These are phyloP conservation scores for Cervus canadensis DNA, from an alignment of 2,113 vertebrate genomes.

Conservation along the genomic window DNA sequence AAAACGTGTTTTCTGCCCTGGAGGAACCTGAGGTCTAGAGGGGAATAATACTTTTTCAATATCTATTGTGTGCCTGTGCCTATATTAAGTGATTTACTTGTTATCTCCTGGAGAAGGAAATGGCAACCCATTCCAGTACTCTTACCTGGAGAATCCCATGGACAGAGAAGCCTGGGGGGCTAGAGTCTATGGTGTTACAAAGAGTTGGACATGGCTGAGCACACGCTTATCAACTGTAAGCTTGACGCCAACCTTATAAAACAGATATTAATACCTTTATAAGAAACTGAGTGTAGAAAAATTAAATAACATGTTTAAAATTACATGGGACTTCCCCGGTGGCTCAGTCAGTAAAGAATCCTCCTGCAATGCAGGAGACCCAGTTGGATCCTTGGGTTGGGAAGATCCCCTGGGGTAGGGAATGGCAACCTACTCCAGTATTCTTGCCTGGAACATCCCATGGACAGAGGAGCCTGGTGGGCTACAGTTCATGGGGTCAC, in stretches of 20 bases:
- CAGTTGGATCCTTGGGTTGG: not conserved
- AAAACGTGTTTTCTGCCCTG: not conserved
- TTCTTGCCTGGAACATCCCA: not conserved
- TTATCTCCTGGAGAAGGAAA: not conserved
- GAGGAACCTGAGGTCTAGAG: not conserved
- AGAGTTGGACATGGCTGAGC: not conserved
- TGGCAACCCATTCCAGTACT: not conserved
- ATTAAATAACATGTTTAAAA: not conserved
- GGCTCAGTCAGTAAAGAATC: not conserved
- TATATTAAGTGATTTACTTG: not conserved
- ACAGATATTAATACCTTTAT: not conserved
- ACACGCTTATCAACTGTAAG: not conserved
- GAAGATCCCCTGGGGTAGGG: not conserved
- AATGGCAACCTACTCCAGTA: not conserved
- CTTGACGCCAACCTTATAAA: not conserved
- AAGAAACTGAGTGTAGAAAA: not conserved
- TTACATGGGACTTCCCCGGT: accelerated
- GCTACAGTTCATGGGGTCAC: not conserved
- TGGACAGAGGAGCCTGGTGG: not conserved
- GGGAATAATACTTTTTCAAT: not conserved
- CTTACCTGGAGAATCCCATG: not conserved
- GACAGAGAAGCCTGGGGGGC: not conserved
- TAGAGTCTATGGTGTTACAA: not conserved
- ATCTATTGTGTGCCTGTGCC: not conserved
- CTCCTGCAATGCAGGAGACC: not conserved